phyloP scores from a whole-genome alignment of 2,113 vertebrate species.

The Onychostruthus taczanowskii region DNA sequence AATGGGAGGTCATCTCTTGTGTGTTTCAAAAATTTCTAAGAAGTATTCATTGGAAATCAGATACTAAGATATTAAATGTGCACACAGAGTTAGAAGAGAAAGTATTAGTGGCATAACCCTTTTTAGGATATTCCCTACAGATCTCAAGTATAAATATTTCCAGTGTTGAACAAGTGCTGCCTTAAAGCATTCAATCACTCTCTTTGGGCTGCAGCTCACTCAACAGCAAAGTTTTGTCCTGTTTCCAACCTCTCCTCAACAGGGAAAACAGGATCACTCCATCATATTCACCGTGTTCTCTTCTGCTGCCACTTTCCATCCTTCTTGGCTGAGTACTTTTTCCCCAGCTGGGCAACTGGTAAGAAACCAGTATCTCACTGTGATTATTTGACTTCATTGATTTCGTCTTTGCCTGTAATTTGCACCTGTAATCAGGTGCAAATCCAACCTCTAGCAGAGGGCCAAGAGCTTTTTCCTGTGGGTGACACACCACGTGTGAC shows the following conservation, averaged over 20 bases:
- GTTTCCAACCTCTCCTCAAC: not conserved
- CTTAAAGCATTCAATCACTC: not conserved
- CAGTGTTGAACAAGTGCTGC: not conserved
- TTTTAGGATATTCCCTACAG: not conserved
- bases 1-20: not conserved
- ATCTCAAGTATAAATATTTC: not conserved
- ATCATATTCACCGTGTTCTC: not conserved
- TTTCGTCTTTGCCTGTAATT: not conserved
- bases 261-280: not conserved
- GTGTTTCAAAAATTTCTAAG: not conserved
- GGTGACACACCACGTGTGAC: not conserved
- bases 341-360: not conserved
- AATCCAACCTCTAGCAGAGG: not conserved
- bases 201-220: not conserved
- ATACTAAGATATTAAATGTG: not conserved
- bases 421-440: not conserved
- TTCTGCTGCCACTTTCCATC: not conserved
- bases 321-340: not conserved
- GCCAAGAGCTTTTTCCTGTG: not conserved
- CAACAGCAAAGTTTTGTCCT: not conserved
- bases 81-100: not conserved
- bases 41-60: not conserved
- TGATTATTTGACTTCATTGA: not conserved
- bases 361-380: not conserved
- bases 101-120: not conserved